Percentiles rank a stretch among this genome's conserved stretches.
phyloP scores from a whole-genome alignment of 2,113 vertebrate genomes.

The Ginglymostoma cirratum region DNA sequence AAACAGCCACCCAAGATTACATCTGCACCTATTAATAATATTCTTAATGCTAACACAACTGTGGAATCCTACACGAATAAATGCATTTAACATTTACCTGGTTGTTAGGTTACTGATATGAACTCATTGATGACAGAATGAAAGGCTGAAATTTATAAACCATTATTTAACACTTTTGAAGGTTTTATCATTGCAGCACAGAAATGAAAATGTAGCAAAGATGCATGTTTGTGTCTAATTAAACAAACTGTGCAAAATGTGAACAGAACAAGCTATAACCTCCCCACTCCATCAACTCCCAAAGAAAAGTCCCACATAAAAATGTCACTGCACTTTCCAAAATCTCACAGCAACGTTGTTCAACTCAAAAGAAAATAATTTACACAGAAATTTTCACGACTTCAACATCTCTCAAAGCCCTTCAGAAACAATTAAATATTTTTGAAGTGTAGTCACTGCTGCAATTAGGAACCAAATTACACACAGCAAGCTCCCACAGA shows the following conservation, averaged over 20 bases:
- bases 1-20: background rate
- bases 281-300: background rate
- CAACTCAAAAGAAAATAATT: background rate
- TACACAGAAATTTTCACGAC: background rate
- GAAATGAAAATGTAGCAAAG: background rate
- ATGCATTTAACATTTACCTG: background rate
- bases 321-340: background rate
- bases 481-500: background rate
- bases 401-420: background rate
- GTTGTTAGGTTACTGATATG: conserved; percentile 5
- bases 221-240: background rate
- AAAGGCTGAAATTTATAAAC: background rate
- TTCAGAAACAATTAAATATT: background rate
- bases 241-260: background rate
- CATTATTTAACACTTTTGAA: background rate
- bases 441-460: background rate
- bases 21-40: background rate
- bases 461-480: background rate
- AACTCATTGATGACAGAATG: background rate
- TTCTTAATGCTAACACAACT: background rate
- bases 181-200: background rate
- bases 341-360: background rate
- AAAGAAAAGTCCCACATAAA: background rate
- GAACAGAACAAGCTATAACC: background rate
- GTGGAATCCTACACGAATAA: conserved; percentile 16